Evolutionary conservation across 2,797 vertebrate species (phyloP), one percentile per base, ranked within the genome.

Genomic region (Odontamblyopus rebecca): DNA sequence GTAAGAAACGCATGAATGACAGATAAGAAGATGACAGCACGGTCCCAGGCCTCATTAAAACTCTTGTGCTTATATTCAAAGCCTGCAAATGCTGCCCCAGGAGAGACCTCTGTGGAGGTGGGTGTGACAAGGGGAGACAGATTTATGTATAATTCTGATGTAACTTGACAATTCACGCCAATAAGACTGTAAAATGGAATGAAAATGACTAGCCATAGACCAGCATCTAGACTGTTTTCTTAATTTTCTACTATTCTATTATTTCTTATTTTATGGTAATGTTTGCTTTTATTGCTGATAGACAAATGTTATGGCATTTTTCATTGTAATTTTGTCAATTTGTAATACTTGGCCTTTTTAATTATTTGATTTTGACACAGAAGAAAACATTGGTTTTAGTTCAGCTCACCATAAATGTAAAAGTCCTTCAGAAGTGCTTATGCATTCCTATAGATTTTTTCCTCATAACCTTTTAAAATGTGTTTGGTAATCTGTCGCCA

Each of bases 11-110:
- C 56, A 59, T 91, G 91, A 92, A 81, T 91, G 91, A 91, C 88
- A 87, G 87, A 89, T 89, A 86, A 89, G 85, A 86, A 82, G 86
- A 89, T 87, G 85, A 88, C 82, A 85, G 74, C 76, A 76, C 82
- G 72, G 76, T 87, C 77, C 85, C 83, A 83, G 81, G 71, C 78
- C 85, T 91, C 88, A 89, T 92, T 91, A 91, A 89, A 89, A 86
- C 80, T 85, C 85, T 23, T 82, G 60, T 1, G 59, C 86, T 86
- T 86, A 82, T 84, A 88, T 88, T 85, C 74, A 80, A 74, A 53
- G 19, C 76, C 61, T 54, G 12, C 3, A 1, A 15, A 15, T 48
- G 44, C 44, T 48, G 0, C 80, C 70, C 73, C 78, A 90, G 90
- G 87, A 86, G 82, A 88, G 85, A 82, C 79, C 82, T 76, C 71